Evolutionary conservation across 2,113 vertebrate genomes (phyloP).

Genomic region (Bucco capensis): DNA sequence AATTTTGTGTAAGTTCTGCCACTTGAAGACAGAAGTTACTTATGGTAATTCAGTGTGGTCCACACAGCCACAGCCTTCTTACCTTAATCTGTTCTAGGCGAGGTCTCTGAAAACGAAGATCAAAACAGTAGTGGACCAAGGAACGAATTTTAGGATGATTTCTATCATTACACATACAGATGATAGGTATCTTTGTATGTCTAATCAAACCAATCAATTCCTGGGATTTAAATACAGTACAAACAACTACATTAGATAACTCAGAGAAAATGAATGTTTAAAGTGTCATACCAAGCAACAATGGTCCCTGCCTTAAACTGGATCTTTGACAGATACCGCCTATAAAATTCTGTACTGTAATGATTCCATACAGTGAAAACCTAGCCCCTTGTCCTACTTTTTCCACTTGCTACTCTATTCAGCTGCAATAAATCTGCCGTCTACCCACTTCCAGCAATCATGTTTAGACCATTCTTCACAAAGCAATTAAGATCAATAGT

Average conservation of each 20-base stretch:
- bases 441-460: not conserved
- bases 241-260: not conserved
- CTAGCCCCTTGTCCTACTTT: not conserved
- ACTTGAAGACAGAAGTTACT: not conserved
- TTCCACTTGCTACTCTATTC: not conserved
- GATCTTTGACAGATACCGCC: not conserved
- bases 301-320: not conserved
- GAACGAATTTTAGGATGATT: slow-evolving; percentile 95
- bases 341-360: not conserved
- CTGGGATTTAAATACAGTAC: slow-evolving; percentile 61
- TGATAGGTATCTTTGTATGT: slow-evolving; percentile 91
- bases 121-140: slow-evolving; percentile 92
- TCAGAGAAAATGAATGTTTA: not conserved
- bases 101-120: slow-evolving; percentile 94
- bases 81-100: slow-evolving; percentile 97
- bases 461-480: not conserved
- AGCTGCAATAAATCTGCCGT: not conserved
- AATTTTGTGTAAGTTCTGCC: not conserved
- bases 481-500: not conserved
- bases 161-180: slow-evolving; percentile 98
- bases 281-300: not conserved
- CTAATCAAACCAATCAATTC: slow-evolving; percentile 91
- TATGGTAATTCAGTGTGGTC: not conserved
- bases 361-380: not conserved
- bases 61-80: not conserved